Evolutionary conservation across 2,113 vertebrate genomes (phyloP).

Genomic region (Labeo rohita): DNA sequence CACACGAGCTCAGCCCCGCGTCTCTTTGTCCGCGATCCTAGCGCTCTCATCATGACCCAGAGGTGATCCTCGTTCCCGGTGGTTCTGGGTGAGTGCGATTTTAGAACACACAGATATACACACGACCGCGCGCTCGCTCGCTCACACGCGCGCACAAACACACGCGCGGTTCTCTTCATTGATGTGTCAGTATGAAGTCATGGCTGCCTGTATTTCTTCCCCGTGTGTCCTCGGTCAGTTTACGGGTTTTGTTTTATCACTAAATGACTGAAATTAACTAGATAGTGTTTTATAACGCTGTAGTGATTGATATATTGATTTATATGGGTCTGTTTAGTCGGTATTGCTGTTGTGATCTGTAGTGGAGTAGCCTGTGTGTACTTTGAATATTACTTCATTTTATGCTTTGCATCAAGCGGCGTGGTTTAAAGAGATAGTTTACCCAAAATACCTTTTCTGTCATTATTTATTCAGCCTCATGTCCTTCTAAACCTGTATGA

Average conservation of each 20-base stretch:
- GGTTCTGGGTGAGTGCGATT: conserved; percentile 75
- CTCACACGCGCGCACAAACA: background rate
- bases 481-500: background rate
- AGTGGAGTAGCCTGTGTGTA: background rate
- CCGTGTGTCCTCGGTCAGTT: background rate
- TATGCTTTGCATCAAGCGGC: background rate
- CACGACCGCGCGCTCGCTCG: too few relatives aligned
- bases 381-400: background rate
- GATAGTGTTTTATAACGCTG: background rate
- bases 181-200: conserved; percentile 39
- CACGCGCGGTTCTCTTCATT: conserved; percentile 7
- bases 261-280: background rate
- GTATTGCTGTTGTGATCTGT: background rate
- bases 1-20: background rate
- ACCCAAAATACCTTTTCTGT: background rate
- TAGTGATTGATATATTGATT: background rate
- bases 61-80: conserved; percentile 81
- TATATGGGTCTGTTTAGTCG: background rate
- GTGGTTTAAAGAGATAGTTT: background rate
- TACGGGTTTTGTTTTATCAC: background rate
- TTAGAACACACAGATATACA: background rate
- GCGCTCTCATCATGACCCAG: conserved; percentile 72
- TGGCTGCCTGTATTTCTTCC: conserved; percentile 41
- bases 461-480: background rate
- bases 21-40: conserved; percentile 54